Evolutionary conservation across 2,888 invertebrate genomes (phyloP), one percentile per base, ranked within the genome.

Genomic region (Gymnosoma rotundatum): DNA sequence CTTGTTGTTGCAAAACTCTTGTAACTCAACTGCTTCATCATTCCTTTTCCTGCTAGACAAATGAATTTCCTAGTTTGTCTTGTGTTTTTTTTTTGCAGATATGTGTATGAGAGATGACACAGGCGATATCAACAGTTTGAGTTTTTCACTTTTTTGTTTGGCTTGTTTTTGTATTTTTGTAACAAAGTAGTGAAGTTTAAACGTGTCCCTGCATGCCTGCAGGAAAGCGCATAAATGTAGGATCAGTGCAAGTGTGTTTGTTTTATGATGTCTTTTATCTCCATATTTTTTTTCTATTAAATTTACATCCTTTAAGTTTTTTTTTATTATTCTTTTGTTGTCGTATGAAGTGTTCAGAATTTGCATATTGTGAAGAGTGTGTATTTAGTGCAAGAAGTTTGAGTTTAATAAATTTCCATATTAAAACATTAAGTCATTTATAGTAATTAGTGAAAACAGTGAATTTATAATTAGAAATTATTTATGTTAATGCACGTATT

Each of bases 391-490:
- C 38, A 7, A 32, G 21, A 12, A 66, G 83, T 75, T 76, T 72
- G 83, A 80, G 80, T 80, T 76, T 76, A 83, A 83, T 83, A 76
- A 83, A 83, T 83, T 83, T 80, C 50, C 72, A 76, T 70, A 45
- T 75, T 72, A 75, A 83, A 83, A 79, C 66, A 83, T 83, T 79
- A 80, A 76, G 66, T 80, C 60, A 80, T 80, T 83, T 72, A 76
- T 83, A 67, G 79, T 80, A 83, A 83, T 83, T 83, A 83, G 83
- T 72, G 32, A 18, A 67, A 72, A 76, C 54, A 67, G 75, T 79
- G 66, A 72, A 75, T 72, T 79, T 72, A 60, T 83, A 83, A 80
- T 75, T 75, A 79, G 61, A 67, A 25, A 79, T 72, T 72, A 67
- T 67, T 79, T 50, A 54, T 72, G 69, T 45, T 38, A 7, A 63